Conservation (phyloP, 2,888 invertebrate genomes). For the Piscicola geometra region DNA sequence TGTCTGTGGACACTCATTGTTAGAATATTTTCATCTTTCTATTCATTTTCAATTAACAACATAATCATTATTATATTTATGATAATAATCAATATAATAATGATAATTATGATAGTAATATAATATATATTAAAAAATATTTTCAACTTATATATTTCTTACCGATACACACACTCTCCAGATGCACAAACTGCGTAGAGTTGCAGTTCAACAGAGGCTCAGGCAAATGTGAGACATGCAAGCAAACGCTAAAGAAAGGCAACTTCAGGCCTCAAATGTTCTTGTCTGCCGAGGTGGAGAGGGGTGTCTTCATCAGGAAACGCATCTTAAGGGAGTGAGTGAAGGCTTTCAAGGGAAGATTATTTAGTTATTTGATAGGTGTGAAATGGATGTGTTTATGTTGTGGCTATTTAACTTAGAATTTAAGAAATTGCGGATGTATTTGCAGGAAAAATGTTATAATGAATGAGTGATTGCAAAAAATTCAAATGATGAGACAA, state of each 20-base stretch:
- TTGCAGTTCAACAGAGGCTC: slow-evolving; percentile 88
- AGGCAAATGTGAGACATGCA: slow-evolving; percentile 89
- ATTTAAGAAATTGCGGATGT: too few species aligned
- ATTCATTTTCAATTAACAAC: background rate
- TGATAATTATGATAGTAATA: slow-evolving; percentile 6
- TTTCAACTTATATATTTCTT: background rate
- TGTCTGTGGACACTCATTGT: slow-evolving; percentile 42
- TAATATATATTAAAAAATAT: slow-evolving; percentile 25
- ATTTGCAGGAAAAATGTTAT: too few species aligned
- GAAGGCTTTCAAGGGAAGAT: too few species aligned
- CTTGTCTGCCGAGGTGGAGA: slow-evolving; percentile 26
- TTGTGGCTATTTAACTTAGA: too few species aligned
- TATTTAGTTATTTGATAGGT: too few species aligned
- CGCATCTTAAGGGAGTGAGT: slow-evolving; percentile 15
- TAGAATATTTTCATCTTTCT: too few species aligned
- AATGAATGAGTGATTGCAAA: too few species aligned
- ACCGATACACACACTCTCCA: slow-evolving; percentile 43
- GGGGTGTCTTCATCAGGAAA: slow-evolving; percentile 9
- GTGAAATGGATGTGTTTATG: too few species aligned
- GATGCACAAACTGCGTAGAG: slow-evolving; percentile 93
- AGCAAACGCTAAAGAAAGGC: slow-evolving; percentile 76
- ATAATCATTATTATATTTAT: background rate
- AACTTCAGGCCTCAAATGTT: slow-evolving; percentile 91
- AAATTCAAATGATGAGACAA: too few species aligned
- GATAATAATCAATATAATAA: background rate